These are phyloP conservation scores for Chiloscyllium plagiosum DNA, from an alignment of 2,113 vertebrate genomes.

Conservation along the genomic window DNA sequence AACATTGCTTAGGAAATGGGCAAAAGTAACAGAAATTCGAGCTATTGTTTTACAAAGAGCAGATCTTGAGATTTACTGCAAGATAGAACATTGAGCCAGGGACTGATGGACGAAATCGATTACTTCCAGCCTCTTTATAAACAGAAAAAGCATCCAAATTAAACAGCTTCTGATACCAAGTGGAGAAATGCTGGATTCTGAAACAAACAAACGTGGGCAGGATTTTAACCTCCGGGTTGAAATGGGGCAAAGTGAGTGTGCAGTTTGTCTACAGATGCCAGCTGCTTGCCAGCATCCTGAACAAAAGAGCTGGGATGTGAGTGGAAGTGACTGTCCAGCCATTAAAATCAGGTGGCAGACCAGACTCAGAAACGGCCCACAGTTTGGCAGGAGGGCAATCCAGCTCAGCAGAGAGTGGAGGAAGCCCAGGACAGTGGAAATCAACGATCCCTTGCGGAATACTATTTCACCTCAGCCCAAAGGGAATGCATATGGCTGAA, in stretches of 20 bases:
- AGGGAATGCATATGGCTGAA: neutral
- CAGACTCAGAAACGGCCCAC: neutral
- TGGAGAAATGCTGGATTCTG: neutral
- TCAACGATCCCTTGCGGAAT: neutral
- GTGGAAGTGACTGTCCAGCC: neutral
- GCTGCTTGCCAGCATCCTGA: neutral
- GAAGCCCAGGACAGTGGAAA: neutral
- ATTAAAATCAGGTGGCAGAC: neutral
- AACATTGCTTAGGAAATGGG: conserved; percentile 14
- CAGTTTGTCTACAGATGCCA: neutral
- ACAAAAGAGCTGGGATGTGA: neutral
- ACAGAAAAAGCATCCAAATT: conserved; percentile 14
- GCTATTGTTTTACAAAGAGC: conserved; percentile 26
- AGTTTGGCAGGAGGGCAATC: neutral
- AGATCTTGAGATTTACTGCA: conserved; percentile 20
- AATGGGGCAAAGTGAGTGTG: neutral
- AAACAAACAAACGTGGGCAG: neutral
- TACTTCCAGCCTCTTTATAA: conserved; percentile 2
- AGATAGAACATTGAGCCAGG: neutral
- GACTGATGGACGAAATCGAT: neutral
- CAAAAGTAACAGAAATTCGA: conserved; percentile 15
- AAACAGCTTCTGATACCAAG: neutral
- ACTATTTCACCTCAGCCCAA: neutral
- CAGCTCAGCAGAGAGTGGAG: neutral
- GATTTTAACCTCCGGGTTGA: neutral